These are phyloP conservation scores for Eucidaris tribuloides DNA, from an alignment of 35 echinoderm and acorn worm species.

Conservation along the genomic window DNA sequence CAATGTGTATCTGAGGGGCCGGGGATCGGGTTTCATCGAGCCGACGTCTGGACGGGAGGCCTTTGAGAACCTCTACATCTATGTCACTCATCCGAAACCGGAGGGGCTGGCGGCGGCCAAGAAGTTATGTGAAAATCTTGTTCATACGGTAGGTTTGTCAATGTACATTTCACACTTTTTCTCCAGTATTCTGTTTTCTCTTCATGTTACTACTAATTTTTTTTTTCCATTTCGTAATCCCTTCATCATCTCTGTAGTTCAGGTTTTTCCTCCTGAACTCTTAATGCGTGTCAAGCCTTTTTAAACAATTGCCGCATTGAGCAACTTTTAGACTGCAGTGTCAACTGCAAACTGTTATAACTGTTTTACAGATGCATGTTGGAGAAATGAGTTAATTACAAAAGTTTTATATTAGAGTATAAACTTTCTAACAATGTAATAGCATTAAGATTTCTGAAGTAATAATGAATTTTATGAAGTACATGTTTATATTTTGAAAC, in stretches of 20 bases:
- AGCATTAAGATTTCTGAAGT: too few species aligned
- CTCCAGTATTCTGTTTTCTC: not conserved
- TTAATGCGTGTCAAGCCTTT: not conserved
- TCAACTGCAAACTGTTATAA: too few species aligned
- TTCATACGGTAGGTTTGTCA: slow-evolving; percentile 90
- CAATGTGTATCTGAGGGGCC: slow-evolving; percentile 71
- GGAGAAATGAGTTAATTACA: too few species aligned
- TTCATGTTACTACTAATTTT: not conserved
- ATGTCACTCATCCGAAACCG: slow-evolving; percentile 78
- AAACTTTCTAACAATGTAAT: too few species aligned
- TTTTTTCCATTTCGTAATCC: not conserved
- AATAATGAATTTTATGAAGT: too few species aligned
- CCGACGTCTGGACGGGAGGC: slow-evolving; percentile 92
- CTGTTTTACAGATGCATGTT: too few species aligned
- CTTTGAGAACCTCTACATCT: slow-evolving; percentile 94
- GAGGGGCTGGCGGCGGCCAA: slow-evolving; percentile 88
- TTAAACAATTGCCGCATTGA: not conserved
- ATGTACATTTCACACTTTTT: too few species aligned
- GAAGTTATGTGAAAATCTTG: slow-evolving; percentile 97
- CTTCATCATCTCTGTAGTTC: not conserved
- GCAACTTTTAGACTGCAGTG: too few species aligned
- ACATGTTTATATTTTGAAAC: too few species aligned
- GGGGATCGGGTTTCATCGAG: slow-evolving; percentile 86
- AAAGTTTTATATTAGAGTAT: too few species aligned
- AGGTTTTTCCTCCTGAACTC: not conserved